A percentile compares a stretch with the other conserved stretches of the same genome.
Conservation (phyloP, 2,113 vertebrate species). For the Bujurquina vittata region DNA sequence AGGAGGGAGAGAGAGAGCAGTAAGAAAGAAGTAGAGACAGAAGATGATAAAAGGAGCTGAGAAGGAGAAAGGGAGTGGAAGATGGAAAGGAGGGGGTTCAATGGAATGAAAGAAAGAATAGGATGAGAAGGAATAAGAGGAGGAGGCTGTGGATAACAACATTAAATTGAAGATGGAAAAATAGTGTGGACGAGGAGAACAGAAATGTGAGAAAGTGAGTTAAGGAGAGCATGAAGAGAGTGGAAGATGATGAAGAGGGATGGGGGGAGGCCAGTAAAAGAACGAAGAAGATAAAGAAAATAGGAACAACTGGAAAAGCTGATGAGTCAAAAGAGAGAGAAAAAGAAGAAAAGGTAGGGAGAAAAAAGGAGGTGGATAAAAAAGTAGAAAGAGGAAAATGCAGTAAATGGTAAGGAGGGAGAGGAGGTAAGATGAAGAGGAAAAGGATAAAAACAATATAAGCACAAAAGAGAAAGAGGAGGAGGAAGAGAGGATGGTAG, state of each 20-base stretch:
- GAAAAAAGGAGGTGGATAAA: neutral
- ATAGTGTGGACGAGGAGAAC: neutral
- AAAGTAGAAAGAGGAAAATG: neutral
- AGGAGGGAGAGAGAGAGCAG: neutral
- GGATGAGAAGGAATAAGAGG: neutral
- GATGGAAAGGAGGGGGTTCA: neutral
- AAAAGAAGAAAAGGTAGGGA: neutral
- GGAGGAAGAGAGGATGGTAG: neutral
- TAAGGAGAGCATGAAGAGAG: neutral
- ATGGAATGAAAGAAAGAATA: neutral
- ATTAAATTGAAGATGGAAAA: neutral
- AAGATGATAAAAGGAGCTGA: neutral
- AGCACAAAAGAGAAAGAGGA: neutral
- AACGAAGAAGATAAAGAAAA: neutral
- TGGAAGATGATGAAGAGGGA: neutral
- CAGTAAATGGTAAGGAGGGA: too few relatives aligned
- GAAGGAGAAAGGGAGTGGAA: neutral
- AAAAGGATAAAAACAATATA: neutral
- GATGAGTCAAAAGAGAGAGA: neutral
- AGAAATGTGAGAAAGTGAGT: neutral
- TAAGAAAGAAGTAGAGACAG: neutral
- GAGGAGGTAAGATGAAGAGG: neutral
- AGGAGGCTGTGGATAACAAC: neutral
- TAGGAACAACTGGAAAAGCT: neutral
- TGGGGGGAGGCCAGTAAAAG: neutral